phyloP scores from a whole-genome alignment of 2,888 invertebrate genomes.

The Pyrrhia umbra region DNA sequence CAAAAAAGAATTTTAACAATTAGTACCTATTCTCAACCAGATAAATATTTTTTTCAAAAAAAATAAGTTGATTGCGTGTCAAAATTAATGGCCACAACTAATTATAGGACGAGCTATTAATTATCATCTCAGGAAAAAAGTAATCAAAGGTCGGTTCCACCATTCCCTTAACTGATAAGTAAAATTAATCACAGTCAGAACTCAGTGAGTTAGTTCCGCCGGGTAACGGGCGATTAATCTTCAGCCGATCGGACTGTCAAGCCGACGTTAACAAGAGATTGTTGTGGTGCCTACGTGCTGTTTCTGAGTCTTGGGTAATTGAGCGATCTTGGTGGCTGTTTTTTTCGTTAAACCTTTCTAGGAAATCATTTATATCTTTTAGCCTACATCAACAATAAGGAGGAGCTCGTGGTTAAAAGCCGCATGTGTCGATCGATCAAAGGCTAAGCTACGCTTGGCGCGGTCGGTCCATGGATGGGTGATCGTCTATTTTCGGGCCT shows the following conservation, averaged over 20 bases:
- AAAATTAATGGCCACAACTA: neutral
- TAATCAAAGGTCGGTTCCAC: conserved; percentile 36
- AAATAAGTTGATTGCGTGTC: neutral
- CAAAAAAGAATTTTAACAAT: too few relatives aligned
- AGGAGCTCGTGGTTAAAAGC: too few relatives aligned
- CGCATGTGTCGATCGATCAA: too few relatives aligned
- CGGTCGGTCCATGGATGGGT: too few relatives aligned
- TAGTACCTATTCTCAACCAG: too few relatives aligned
- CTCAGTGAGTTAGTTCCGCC: conserved; percentile 42
- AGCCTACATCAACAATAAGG: too few relatives aligned
- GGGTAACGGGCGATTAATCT: conserved; percentile 57
- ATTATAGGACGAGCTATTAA: conserved; percentile 26
- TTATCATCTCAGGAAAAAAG: conserved; percentile 39
- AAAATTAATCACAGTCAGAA: conserved; percentile 57
- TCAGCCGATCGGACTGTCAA: conserved; percentile 59
- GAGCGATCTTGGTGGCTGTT: neutral
- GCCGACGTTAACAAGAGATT: conserved; percentile 36
- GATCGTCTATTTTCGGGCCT: too few relatives aligned
- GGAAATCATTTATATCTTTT: too few relatives aligned
- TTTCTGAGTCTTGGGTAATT: conserved; percentile 28
- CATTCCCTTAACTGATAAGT: conserved; percentile 59
- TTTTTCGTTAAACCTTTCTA: conserved; percentile 4
- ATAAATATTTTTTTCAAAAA: too few relatives aligned
- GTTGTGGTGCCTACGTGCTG: conserved; percentile 41
- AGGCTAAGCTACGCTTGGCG: too few relatives aligned